phyloP scores from a whole-genome alignment of 2,113 vertebrate species.

The Atrichornis clamosus region DNA sequence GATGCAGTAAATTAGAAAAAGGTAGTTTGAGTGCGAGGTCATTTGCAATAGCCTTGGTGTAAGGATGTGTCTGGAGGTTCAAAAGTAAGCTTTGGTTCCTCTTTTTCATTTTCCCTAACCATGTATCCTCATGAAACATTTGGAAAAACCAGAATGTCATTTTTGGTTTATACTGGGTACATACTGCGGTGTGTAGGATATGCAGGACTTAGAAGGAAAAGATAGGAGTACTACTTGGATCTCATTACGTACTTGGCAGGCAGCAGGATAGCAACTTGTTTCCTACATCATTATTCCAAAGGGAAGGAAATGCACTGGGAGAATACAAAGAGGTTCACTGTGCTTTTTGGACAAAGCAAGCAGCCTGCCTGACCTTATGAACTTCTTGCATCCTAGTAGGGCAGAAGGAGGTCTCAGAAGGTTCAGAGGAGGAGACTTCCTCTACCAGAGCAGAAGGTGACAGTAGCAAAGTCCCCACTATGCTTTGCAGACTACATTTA shows the following conservation, averaged over 20 bases:
- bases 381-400: background rate
- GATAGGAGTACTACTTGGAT: background rate
- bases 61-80: background rate
- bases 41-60: background rate
- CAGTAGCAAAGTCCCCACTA: background rate
- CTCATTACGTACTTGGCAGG: background rate
- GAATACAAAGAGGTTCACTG: fast-evolving
- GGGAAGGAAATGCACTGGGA: background rate
- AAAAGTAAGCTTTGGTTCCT: background rate
- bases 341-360: background rate
- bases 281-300: background rate
- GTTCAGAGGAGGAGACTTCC: background rate
- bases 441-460: background rate
- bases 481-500: background rate
- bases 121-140: background rate
- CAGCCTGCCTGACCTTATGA: background rate
- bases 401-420: background rate
- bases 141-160: background rate
- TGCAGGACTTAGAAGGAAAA: background rate
- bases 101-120: background rate
- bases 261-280: background rate
- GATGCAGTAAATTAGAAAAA: background rate
- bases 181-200: background rate
- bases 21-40: background rate
- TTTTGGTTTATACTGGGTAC: background rate